phyloP scores from a whole-genome alignment of 2,888 invertebrate genomes.

The Acanthopleura granulata region DNA sequence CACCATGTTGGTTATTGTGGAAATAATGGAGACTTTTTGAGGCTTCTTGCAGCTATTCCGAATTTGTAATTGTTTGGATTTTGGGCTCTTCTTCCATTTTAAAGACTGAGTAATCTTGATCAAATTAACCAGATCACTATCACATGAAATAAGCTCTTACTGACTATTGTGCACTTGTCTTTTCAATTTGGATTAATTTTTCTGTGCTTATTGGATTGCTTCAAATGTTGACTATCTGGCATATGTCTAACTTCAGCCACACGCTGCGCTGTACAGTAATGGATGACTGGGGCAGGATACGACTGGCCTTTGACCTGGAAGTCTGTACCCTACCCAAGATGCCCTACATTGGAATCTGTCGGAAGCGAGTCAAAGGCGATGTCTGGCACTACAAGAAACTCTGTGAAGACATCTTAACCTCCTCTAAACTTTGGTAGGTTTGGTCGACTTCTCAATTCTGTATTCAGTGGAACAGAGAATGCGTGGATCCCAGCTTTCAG shows the following conservation, averaged over 20 bases:
- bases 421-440: slow-evolving; percentile 46
- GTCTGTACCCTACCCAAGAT: slow-evolving; percentile 72
- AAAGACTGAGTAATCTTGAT: too few species aligned
- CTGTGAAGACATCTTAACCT: slow-evolving; percentile 78
- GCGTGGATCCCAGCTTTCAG: too few species aligned
- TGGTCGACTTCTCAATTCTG: too few species aligned
- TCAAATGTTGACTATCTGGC: too few species aligned
- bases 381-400: slow-evolving; percentile 85
- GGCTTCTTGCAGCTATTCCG: too few species aligned
- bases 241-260: slow-evolving; percentile 73
- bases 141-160: background rate
- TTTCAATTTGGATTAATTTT: slow-evolving; percentile 16
- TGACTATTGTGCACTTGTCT: background rate
- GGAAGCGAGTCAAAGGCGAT: slow-evolving; percentile 83
- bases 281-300: slow-evolving; percentile 70
- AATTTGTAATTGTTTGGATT: too few species aligned
- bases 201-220: too few species aligned
- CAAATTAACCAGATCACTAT: too few species aligned
- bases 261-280: slow-evolving; percentile 78
- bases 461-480: too few species aligned
- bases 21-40: too few species aligned
- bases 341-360: slow-evolving; percentile 75
- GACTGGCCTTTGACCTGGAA: slow-evolving; percentile 81
- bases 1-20: too few species aligned
- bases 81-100: too few species aligned